phyloP scores from a whole-genome alignment of 2,113 vertebrate species.

The Ptychochromis oligacanthus region DNA sequence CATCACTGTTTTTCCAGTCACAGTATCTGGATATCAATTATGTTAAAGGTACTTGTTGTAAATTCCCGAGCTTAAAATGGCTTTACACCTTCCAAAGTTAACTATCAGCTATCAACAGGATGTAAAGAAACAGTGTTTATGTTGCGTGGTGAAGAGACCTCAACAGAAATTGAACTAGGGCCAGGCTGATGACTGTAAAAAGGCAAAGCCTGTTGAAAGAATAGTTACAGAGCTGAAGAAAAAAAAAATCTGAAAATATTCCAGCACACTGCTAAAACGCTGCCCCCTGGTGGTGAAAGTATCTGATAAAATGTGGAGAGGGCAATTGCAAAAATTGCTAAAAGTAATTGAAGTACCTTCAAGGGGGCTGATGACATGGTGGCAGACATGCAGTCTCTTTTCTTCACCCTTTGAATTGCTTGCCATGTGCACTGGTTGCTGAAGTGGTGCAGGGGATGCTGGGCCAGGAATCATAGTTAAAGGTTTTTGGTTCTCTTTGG shows the following conservation, averaged over 20 bases:
- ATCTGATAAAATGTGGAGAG: rapidly evolving
- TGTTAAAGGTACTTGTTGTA: neutral
- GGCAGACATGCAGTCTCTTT: neutral
- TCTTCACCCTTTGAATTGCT: neutral
- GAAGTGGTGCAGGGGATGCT: neutral
- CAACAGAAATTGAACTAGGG: neutral
- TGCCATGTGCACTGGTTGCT: neutral
- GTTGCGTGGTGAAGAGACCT: neutral
- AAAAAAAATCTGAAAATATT: neutral
- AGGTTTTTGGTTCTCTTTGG: neutral
- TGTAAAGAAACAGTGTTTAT: neutral
- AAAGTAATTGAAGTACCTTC: rapidly evolving
- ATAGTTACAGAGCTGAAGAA: no score
- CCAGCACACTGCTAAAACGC: neutral
- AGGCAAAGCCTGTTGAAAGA: no score
- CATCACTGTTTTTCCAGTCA: neutral
- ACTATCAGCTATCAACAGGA: neutral
- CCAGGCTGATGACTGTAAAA: no score
- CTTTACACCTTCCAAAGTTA: rapidly evolving
- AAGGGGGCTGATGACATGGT: neutral
- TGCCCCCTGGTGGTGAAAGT: neutral
- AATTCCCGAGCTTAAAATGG: neutral
- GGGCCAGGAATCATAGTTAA: no score
- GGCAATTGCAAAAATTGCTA: neutral
- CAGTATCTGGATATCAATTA: neutral